Percentiles rank a stretch among this genome's conserved stretches.
phyloP scores from a whole-genome alignment of 64 coral and sea anemone species.

The Pachyseris speciosa region DNA sequence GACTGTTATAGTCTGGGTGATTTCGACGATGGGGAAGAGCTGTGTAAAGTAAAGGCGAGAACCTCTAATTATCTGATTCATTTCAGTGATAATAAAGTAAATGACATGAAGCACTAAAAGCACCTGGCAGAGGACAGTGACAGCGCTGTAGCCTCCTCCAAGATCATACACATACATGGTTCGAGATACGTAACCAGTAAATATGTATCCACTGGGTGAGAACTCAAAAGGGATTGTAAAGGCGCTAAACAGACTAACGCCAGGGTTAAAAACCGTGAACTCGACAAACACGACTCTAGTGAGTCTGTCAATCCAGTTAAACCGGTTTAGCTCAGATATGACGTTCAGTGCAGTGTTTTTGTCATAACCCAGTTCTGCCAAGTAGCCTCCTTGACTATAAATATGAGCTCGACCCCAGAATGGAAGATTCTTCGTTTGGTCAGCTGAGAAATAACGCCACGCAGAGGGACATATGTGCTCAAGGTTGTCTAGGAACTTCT shows the following conservation, averaged over 20 bases:
- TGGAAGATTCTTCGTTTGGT: background rate
- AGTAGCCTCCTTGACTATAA: conserved; percentile 30
- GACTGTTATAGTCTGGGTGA: conserved; percentile 1
- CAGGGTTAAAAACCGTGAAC: conserved; percentile 30
- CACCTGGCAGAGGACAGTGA: conserved; percentile 29
- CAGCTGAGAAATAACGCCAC: conserved; percentile 11
- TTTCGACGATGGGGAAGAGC: conserved; percentile 36
- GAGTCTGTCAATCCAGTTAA: conserved; percentile 32
- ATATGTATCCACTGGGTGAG: conserved; percentile 12
- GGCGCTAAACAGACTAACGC: conserved; percentile 15
- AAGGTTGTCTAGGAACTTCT: background rate
- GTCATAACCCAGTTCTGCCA: conserved; percentile 11
- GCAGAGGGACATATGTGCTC: background rate
- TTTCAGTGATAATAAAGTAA: conserved; percentile 20
- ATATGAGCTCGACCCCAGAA: background rate
- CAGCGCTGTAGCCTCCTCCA: conserved; percentile 15
- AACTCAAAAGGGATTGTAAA: conserved; percentile 36
- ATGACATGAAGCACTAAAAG: conserved; percentile 10
- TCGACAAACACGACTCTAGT: conserved; percentile 34
- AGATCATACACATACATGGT: conserved; percentile 34
- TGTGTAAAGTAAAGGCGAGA: background rate
- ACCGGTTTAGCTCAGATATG: background rate
- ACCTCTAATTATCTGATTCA: background rate
- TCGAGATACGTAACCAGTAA: background rate
- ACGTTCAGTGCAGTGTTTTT: background rate